Evolutionary conservation across 1,140 invertebrate genomes (phyloP).

Genomic region (Rhysida immarginata): DNA sequence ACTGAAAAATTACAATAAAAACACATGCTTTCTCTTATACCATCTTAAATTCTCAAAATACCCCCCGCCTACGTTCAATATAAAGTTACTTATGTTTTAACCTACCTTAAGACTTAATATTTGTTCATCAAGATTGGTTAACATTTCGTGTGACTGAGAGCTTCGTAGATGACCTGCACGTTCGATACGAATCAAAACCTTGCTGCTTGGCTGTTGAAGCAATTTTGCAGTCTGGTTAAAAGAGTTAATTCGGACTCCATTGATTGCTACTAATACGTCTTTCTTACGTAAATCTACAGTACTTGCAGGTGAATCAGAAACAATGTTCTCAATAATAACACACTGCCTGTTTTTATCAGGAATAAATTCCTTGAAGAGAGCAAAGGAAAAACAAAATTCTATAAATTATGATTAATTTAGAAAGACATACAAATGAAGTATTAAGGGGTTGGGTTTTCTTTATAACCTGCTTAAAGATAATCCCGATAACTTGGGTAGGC

Average conservation of each 20-base stretch:
- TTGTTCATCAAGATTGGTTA: not conserved
- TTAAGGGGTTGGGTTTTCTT: no score
- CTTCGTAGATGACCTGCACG: constrained; percentile 22
- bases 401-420: not conserved
- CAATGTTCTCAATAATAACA: constrained; percentile 59
- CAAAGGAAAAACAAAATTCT: not conserved
- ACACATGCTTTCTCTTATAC: no score
- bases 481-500: constrained; percentile 22
- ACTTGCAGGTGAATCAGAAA: constrained; percentile 53
- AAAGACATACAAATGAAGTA: no score
- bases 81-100: no score
- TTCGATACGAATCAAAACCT: constrained; percentile 41
- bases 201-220: constrained; percentile 37
- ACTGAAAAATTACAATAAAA: no score
- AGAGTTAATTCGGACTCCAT: constrained; percentile 54
- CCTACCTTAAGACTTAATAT: not conserved
- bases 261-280: constrained; percentile 61
- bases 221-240: constrained; percentile 56
- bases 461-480: constrained; percentile 25
- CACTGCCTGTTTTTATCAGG: constrained; percentile 26
- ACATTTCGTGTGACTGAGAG: not conserved
- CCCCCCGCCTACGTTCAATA: no score
- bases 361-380: constrained; percentile 15
- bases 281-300: constrained; percentile 56
- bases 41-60: no score